Evolutionary conservation across 2,888 invertebrate species (phyloP), one percentile per base, ranked within the genome.

Genomic region (Sphaerophoria rueppellii): DNA sequence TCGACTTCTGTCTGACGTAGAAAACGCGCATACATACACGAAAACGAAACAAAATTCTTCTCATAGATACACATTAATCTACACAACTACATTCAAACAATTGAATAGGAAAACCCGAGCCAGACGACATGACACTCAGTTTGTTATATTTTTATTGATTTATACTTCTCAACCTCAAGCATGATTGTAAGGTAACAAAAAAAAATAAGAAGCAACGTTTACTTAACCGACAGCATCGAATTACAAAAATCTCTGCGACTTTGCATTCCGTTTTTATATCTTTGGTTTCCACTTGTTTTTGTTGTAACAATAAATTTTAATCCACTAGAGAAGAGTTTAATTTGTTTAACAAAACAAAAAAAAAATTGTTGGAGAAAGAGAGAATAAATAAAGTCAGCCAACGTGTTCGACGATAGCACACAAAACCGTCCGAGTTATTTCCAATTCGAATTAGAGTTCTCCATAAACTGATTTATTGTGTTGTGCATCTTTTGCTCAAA

Each of bases 361-460:
- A 65, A 54, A 79, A 50, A 75, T 50, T 55, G 34, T 43, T 48
- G 48, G 58, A 79, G 78, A 83, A 63, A 79, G 63, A 76, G 46
- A 74, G 65, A 71, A 70, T 52, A 43, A 48, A 63, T 57, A 80
- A 69, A 70, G 65, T 69, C 24, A 24, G 48, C 55, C 75, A 75
- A 75, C 79, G 83, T 79, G 80, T 76, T 81, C 72, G 71, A 72
- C 79, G 74, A 52, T 32, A 57, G 65, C 75, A 83, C 79, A 80
- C 75, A 67, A 72, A 50, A 80, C 83, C 75, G 83, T 80, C 83
- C 83, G 83, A 80, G 32, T 74, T 40, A 54, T 69, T 81, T 85
- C 85, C 85, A 85, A 85, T 81, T 85, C 80, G 85, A 85, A 81
- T 85, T 85, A 80, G 63, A 85, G 85, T 77, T 85, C 85, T 85